Conservation (phyloP, 2,888 invertebrate species). For the Melipona beecheii region DNA sequence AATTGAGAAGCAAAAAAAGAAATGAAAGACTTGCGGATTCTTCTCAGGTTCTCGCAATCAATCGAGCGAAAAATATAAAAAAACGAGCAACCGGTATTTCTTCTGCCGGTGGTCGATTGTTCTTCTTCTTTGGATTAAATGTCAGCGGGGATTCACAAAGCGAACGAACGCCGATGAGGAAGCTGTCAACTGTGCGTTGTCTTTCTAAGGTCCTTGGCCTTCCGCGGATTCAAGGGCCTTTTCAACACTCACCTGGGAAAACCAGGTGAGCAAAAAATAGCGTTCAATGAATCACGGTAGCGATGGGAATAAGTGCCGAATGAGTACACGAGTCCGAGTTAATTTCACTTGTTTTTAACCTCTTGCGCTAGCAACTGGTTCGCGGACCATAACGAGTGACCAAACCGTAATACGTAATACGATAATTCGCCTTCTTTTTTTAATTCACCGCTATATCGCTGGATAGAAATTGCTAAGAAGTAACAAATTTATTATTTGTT, state of each 20-base stretch:
- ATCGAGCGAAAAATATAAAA: neutral
- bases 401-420: no score
- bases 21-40: neutral
- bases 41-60: neutral
- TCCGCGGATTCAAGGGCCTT: slow-evolving; percentile 10
- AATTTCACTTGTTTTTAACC: neutral
- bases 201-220: slow-evolving; percentile 27
- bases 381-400: no score
- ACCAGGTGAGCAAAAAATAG: neutral
- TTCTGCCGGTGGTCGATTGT: neutral
- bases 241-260: slow-evolving; percentile 20
- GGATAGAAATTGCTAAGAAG: no score
- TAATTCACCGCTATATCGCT: no score
- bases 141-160: neutral
- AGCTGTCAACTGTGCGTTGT: neutral
- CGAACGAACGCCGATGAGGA: neutral
- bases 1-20: neutral
- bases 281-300: slow-evolving; percentile 28
- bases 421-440: no score
- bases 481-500: no score
- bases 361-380: no score
- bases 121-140: neutral
- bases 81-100: neutral
- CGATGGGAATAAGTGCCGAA: neutral
- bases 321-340: neutral